Percentiles rank a stretch among this genome's conserved stretches.
phyloP scores from a whole-genome alignment of 2,113 vertebrate species.

The Protobothrops flavoviridis region DNA sequence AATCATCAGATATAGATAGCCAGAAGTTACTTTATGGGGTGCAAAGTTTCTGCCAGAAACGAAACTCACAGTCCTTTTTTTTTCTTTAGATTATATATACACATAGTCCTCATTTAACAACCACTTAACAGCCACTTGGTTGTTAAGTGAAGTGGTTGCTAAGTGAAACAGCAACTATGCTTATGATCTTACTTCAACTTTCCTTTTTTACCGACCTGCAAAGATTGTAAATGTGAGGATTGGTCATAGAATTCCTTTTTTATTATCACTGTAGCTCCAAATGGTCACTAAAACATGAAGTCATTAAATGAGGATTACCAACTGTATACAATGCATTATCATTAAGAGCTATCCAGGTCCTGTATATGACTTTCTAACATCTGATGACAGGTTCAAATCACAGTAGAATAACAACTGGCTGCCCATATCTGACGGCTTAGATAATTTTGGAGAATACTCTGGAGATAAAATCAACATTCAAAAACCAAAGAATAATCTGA shows the following conservation, averaged over 20 bases:
- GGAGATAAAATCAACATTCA: not conserved
- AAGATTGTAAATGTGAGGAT: not conserved
- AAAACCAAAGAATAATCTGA: not conserved
- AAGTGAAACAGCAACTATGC: not conserved
- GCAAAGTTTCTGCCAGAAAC: not conserved
- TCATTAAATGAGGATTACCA: not conserved
- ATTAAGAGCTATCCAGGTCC: not conserved
- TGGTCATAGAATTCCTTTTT: not conserved
- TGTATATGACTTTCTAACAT: not conserved
- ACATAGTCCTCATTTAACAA: not conserved
- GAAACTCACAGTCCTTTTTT: not conserved
- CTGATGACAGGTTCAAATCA: not conserved
- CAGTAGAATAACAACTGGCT: not conserved
- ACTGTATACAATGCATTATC: not conserved
- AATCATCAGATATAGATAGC: not conserved
- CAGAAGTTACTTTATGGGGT: not conserved
- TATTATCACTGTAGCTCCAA: not conserved
- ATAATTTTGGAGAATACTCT: not conserved
- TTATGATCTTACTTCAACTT: not conserved
- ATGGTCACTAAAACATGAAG: not conserved
- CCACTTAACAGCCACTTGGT: not conserved
- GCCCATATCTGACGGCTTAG: not conserved
- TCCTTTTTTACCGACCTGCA: not conserved
- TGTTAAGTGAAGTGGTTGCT: not conserved
- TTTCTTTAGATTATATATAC: not conserved